Conservation (phyloP, 2,113 vertebrate species). For the Nothocercus nigrocapillus region DNA sequence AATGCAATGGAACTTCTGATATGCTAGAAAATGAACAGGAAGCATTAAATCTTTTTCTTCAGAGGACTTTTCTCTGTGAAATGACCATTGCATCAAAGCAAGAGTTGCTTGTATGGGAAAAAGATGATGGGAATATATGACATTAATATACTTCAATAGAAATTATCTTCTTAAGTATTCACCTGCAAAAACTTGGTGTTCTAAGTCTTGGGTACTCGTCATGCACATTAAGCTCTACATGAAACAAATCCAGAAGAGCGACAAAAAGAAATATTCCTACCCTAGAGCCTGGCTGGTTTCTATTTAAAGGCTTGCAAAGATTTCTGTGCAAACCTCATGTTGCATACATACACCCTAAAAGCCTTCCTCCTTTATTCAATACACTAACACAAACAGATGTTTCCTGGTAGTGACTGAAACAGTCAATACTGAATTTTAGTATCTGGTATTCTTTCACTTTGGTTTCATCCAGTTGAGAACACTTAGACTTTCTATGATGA, state of each 20-base stretch:
- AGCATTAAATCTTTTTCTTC: not conserved
- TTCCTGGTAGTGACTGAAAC: not conserved
- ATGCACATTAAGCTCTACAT: not conserved
- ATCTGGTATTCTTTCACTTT: not conserved
- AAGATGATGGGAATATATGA: not conserved
- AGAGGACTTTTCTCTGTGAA: not conserved
- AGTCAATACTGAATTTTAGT: not conserved
- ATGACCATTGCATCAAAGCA: not conserved
- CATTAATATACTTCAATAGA: not conserved
- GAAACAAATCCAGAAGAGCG: not conserved
- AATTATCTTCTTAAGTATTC: not conserved
- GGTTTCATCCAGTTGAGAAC: not conserved
- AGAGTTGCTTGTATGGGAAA: not conserved
- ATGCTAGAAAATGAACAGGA: not conserved
- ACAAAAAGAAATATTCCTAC: not conserved
- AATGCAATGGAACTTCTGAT: not conserved
- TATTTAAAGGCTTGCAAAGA: not conserved
- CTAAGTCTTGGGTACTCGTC: not conserved
- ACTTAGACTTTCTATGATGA: not conserved
- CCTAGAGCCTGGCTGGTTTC: not conserved
- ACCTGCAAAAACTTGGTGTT: not conserved
- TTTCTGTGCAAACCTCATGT: fast-evolving
- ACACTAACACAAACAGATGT: not conserved
- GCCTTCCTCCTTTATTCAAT: not conserved
- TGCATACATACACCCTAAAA: not conserved